phyloP scores from a whole-genome alignment of 2,888 invertebrate species.

The Eurois occulta region DNA sequence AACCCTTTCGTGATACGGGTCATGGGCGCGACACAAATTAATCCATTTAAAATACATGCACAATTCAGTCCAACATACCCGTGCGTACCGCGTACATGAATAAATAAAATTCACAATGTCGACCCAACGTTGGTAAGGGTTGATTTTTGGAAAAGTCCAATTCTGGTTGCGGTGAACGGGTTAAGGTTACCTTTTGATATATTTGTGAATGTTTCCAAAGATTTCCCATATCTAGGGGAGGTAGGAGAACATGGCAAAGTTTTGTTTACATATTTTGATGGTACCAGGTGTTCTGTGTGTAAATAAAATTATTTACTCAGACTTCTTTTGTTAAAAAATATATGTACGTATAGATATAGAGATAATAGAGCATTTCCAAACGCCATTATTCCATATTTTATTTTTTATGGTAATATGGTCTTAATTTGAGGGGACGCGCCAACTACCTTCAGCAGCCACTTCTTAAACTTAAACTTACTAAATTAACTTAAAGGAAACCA shows the following conservation, averaged over 20 bases:
- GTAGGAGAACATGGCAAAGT: slow-evolving; percentile 9
- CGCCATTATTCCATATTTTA: too few relatives aligned
- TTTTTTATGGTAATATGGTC: too few relatives aligned
- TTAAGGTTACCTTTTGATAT: slow-evolving; percentile 62
- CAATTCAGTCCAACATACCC: slow-evolving; percentile 72
- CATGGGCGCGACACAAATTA: slow-evolving; percentile 78
- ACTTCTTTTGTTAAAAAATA: neutral
- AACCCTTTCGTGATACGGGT: slow-evolving; percentile 76
- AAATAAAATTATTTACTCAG: slow-evolving; percentile 13
- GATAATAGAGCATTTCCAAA: too few relatives aligned
- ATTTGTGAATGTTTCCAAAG: slow-evolving; percentile 35
- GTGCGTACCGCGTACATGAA: slow-evolving; percentile 67
- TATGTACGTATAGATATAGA: too few relatives aligned
- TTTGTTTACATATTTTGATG: slow-evolving; percentile 13
- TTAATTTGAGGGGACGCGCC: too few relatives aligned
- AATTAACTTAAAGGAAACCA: neutral
- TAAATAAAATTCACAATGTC: slow-evolving; percentile 73
- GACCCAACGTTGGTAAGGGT: slow-evolving; percentile 68
- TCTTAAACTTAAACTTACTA: neutral
- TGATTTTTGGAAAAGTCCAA: slow-evolving; percentile 68
- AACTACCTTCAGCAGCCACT: too few relatives aligned
- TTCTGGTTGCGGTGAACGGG: slow-evolving; percentile 63
- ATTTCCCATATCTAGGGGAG: slow-evolving; percentile 23
- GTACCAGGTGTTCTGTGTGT: slow-evolving; percentile 7
- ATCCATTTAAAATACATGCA: slow-evolving; percentile 81